phyloP scores from a whole-genome alignment of 2,888 invertebrate genomes.

The Merodon equestris region DNA sequence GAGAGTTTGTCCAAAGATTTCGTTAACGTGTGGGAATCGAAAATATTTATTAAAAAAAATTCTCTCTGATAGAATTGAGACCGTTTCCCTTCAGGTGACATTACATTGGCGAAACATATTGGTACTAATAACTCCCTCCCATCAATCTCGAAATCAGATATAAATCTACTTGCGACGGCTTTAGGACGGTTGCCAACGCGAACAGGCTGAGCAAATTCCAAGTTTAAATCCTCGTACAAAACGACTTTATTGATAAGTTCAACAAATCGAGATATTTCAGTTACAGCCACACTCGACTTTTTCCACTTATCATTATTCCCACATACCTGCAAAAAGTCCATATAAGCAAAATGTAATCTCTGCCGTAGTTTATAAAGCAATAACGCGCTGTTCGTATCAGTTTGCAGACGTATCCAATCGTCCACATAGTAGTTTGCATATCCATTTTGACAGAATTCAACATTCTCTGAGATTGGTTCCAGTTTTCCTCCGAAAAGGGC shows the following conservation, averaged over 20 bases:
- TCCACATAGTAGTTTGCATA: slow-evolving; percentile 80
- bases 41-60: slow-evolving; percentile 68
- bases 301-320: slow-evolving; percentile 70
- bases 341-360: slow-evolving; percentile 81
- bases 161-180: slow-evolving; percentile 71
- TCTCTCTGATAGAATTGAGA: slow-evolving; percentile 56
- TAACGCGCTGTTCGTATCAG: slow-evolving; percentile 84
- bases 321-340: slow-evolving; percentile 71
- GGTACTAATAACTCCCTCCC: slow-evolving; percentile 7
- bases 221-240: slow-evolving; percentile 69
- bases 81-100: not conserved
- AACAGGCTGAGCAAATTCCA: slow-evolving; percentile 70
- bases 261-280: slow-evolving; percentile 68
- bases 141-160: slow-evolving; percentile 62
- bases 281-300: slow-evolving; percentile 49
- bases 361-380: slow-evolving; percentile 85
- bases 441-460: slow-evolving; percentile 2
- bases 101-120: too few species aligned
- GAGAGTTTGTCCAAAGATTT: slow-evolving; percentile 30
- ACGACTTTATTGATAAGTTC: slow-evolving; percentile 71
- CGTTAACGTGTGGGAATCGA: slow-evolving; percentile 32
- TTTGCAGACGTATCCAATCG: slow-evolving; percentile 86
- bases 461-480: slow-evolving; percentile 30
- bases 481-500: slow-evolving; percentile 81
- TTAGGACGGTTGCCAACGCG: slow-evolving; percentile 73